Percentiles rank a stretch among this genome's conserved stretches.
phyloP scores from a whole-genome alignment of 1,140 invertebrate genomes.

The Drosophila ananassae region DNA sequence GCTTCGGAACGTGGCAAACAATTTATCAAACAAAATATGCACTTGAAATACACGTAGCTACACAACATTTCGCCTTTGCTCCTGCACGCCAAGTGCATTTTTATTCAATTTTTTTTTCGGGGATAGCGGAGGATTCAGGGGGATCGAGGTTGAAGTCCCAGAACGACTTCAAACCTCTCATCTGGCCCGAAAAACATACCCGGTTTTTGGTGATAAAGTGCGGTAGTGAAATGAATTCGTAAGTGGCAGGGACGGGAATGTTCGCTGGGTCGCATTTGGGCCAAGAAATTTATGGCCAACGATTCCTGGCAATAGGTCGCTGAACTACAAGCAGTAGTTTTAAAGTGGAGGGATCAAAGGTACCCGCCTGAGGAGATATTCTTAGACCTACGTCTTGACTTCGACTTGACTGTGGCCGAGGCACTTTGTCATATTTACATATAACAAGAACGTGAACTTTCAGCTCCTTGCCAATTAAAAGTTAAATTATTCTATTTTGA shows the following conservation, averaged over 20 bases:
- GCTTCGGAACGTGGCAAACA: constrained; percentile 71
- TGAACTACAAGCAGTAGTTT: constrained; percentile 20
- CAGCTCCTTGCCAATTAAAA: constrained; percentile 68
- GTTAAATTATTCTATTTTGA: constrained; percentile 77
- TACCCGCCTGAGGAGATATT: constrained; percentile 1
- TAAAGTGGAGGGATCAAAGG: constrained; percentile 36
- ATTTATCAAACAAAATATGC: constrained; percentile 81
- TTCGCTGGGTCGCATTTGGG: constrained; percentile 60
- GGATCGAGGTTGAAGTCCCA: background rate
- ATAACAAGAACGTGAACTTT: constrained; percentile 65
- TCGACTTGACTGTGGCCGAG: constrained; percentile 6
- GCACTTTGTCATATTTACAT: constrained; percentile 34
- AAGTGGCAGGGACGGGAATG: constrained; percentile 65
- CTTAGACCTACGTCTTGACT: constrained; percentile 3
- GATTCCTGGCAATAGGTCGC: constrained; percentile 25
- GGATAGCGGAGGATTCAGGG: background rate
- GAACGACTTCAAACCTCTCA: background rate
- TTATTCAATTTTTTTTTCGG: constrained; percentile 64
- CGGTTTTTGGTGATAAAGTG: constrained; percentile 66
- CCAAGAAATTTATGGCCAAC: constrained; percentile 65
- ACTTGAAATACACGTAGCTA: constrained; percentile 74
- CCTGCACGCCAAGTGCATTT: constrained; percentile 68
- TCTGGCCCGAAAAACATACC: constrained; percentile 6
- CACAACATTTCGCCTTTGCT: constrained; percentile 25
- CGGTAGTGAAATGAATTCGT: constrained; percentile 72